phyloP scores from a whole-genome alignment of 2,888 invertebrate genomes.

The Troglohyphantes excavatus region DNA sequence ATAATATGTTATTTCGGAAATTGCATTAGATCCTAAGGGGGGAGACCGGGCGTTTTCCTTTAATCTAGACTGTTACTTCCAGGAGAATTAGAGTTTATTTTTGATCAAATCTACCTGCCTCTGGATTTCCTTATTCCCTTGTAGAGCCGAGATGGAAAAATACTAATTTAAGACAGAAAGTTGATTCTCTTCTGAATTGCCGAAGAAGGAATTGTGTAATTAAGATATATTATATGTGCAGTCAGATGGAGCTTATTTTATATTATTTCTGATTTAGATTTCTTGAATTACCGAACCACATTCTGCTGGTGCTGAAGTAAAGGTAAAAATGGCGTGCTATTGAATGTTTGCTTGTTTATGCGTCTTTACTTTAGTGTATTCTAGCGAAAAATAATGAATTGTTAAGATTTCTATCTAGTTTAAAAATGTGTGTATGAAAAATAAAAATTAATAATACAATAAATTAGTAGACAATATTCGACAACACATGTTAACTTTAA shows the following conservation, averaged over 20 bases:
- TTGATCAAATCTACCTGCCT: slow-evolving; percentile 42
- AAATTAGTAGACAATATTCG: too few species aligned
- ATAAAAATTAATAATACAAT: too few species aligned
- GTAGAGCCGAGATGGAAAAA: slow-evolving; percentile 29
- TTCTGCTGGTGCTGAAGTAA: too few species aligned
- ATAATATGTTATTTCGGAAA: slow-evolving; percentile 67
- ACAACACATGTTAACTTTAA: too few species aligned
- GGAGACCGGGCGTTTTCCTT: slow-evolving; percentile 30
- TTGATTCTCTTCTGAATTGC: background rate
- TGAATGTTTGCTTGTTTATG: too few species aligned
- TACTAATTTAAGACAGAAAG: slow-evolving; percentile 33
- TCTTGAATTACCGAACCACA: background rate
- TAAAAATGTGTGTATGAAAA: too few species aligned
- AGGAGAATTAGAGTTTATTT: slow-evolving; percentile 64
- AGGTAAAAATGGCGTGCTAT: too few species aligned
- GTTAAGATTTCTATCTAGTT: too few species aligned
- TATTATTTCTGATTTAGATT: background rate
- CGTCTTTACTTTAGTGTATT: too few species aligned
- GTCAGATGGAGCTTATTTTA: background rate
- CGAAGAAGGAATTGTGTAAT: slow-evolving; percentile 32
- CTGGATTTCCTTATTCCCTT: background rate
- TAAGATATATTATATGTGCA: slow-evolving; percentile 24
- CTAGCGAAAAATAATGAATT: too few species aligned
- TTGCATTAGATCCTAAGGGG: slow-evolving; percentile 66
- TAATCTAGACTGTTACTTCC: slow-evolving; percentile 72